Evolutionary conservation across 2,888 invertebrate genomes (phyloP), one percentile per base, ranked within the genome.

Genomic region (Craniophora ligustri): DNA sequence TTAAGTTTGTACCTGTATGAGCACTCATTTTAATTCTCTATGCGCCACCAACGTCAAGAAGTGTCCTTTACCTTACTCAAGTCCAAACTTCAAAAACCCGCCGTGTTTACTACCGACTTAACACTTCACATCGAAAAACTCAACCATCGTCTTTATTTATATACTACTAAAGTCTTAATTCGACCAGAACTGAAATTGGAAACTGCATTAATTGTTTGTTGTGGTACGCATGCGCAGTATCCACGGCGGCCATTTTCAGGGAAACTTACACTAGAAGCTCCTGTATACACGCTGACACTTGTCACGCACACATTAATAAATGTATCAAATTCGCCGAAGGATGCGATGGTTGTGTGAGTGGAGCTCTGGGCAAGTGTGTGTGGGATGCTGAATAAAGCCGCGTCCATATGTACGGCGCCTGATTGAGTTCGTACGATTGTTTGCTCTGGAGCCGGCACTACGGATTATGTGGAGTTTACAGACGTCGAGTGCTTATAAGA

Each of bases 31-130:
- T 72, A 77, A 76, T 76, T 76, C 74, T 66, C 74, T 63, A 64
- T 72, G 58, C 69, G 68, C 69, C 54, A 72, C 75, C 72, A 69
- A 72, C 73, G 67, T 76, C 78, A 69, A 78, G 79, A 82, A 88
- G 85, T 84, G 83, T 86, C 88, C 89, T 91, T 88, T 89, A 89
- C 88, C 88, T 88, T 88, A 78, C 88, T 79, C 87, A 88, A 89
- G 86, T 80, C 81, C 78, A 68, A 88, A 89, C 88, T 91, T 89
- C 85, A 89, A 90, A 90, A 88, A 84, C 88, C 83, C 86, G 82
- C 87, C 82, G 75, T 68, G 55, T 76, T 67, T 76, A 76, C 72
- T 67, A 75, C 75, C 57, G 61, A 61, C 67, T 67, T 71, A 66
- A 15, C 48, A 26, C 31, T 16, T 28, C 15, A 50, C 19, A 11